phyloP scores from a whole-genome alignment of 2,797 vertebrate genomes.

The Poeciliopsis infans region DNA sequence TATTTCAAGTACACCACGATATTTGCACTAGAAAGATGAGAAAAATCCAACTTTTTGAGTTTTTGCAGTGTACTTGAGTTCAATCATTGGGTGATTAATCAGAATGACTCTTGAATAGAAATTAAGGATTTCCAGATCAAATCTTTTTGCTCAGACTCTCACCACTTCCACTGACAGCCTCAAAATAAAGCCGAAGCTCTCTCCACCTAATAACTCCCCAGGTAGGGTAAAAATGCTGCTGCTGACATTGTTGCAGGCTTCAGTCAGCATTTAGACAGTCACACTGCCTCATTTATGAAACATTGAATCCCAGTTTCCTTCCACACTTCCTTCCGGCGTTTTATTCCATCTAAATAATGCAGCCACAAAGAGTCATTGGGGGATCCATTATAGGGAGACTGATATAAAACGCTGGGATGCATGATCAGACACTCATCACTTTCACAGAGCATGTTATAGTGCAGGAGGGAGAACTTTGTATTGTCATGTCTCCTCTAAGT shows the following conservation, averaged over 20 bases:
- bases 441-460: slow-evolving; percentile 73
- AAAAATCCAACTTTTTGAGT: too few species aligned
- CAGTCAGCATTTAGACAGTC: slow-evolving; percentile 64
- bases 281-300: slow-evolving; percentile 59
- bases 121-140: background rate
- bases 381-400: slow-evolving; percentile 73
- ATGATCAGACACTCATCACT: slow-evolving; percentile 75
- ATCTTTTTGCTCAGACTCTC: slow-evolving; percentile 3
- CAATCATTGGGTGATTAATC: background rate
- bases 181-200: slow-evolving; percentile 38
- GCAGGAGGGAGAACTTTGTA: slow-evolving; percentile 72
- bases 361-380: slow-evolving; percentile 72
- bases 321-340: slow-evolving; percentile 68
- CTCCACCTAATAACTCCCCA: slow-evolving; percentile 42
- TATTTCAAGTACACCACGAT: too few species aligned
- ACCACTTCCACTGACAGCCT: slow-evolving; percentile 20
- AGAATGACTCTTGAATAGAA: background rate
- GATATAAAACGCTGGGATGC: slow-evolving; percentile 74
- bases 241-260: slow-evolving; percentile 47
- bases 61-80: too few species aligned
- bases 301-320: slow-evolving; percentile 62
- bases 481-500: slow-evolving; percentile 76
- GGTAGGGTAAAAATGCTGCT: slow-evolving; percentile 45
- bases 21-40: too few species aligned
- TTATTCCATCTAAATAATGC: slow-evolving; percentile 82